A percentile compares a stretch with the other conserved stretches of the same genome.
Evolutionary conservation across 2,888 invertebrate species (phyloP).

Genomic region (Auanema freiburgensis): DNA sequence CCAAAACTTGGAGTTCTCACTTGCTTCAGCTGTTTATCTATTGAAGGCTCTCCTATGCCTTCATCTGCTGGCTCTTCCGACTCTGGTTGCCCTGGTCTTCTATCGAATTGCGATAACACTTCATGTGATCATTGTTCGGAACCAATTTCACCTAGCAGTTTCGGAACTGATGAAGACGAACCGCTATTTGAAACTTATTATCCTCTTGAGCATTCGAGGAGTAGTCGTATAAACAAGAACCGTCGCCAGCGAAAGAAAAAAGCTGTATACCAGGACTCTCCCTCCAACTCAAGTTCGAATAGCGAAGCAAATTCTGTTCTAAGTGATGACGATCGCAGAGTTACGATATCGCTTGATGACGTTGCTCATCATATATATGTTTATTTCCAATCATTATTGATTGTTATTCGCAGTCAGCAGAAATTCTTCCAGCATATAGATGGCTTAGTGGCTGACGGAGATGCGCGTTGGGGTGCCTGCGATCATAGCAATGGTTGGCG

Average conservation of each 20-base stretch:
- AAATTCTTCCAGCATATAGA: conserved; percentile 29
- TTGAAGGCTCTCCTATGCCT: conserved; percentile 10
- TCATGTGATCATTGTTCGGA: conserved; percentile 1
- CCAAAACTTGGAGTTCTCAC: too few relatives aligned
- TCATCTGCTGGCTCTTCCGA: conserved; percentile 16
- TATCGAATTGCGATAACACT: not conserved
- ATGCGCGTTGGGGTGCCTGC: conserved; percentile 34
- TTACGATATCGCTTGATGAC: conserved; percentile 20
- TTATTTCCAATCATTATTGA: conserved; percentile 35
- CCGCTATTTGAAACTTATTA: not conserved
- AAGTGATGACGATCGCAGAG: not conserved
- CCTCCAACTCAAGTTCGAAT: conserved; percentile 6
- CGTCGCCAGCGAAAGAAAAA: not conserved
- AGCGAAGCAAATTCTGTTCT: conserved; percentile 10
- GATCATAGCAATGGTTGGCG: conserved; percentile 24
- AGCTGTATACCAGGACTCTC: not conserved
- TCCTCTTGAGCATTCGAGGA: not conserved
- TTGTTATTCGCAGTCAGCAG: conserved; percentile 27
- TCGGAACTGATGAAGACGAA: conserved; percentile 18
- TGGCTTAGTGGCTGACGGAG: conserved; percentile 24
- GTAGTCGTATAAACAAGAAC: too few relatives aligned
- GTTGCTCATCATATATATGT: conserved; percentile 30
- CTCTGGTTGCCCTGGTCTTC: conserved; percentile 12
- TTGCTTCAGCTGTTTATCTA: too few relatives aligned
- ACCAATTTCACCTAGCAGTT: conserved; percentile 7